Conservation (phyloP, 2,113 vertebrate species). For the Leptobrachium leishanense region DNA sequence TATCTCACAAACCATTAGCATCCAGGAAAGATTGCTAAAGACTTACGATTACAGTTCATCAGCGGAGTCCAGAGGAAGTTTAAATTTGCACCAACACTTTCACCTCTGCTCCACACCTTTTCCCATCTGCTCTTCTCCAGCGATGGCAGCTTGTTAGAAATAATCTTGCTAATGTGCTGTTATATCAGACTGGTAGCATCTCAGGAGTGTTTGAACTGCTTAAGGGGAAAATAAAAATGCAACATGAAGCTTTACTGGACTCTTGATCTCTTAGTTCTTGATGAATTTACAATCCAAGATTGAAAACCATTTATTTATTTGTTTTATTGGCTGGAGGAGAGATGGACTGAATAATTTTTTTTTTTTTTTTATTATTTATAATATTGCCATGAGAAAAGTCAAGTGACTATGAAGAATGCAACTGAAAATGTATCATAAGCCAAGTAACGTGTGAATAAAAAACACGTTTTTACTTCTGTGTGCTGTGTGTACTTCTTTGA, state of each 20-base stretch:
- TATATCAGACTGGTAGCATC: neutral
- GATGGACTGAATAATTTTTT: too few relatives aligned
- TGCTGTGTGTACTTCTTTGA: too few relatives aligned
- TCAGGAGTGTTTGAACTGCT: neutral
- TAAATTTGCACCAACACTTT: slow-evolving; percentile 42
- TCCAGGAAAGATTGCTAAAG: slow-evolving; percentile 36
- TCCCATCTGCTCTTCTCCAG: slow-evolving; percentile 40
- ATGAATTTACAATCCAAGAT: neutral
- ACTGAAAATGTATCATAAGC: too few relatives aligned
- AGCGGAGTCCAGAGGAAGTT: slow-evolving; percentile 42
- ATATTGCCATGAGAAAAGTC: too few relatives aligned
- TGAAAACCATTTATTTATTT: too few relatives aligned
- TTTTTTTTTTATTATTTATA: too few relatives aligned
- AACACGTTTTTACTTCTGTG: too few relatives aligned
- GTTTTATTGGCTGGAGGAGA: too few relatives aligned
- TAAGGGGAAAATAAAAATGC: neutral
- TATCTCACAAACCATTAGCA: slow-evolving; percentile 40
- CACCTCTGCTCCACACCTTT: slow-evolving; percentile 41
- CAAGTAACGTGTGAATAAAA: too few relatives aligned
- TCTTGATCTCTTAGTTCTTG: neutral
- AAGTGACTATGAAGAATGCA: too few relatives aligned
- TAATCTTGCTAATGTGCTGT: slow-evolving; percentile 16
- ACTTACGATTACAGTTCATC: slow-evolving; percentile 38
- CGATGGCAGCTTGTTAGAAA: slow-evolving; percentile 25
- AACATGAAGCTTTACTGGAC: neutral